These are phyloP conservation scores for Reticulitermes lucifugus DNA, from an alignment of 2,888 invertebrate species.

Conservation along the genomic window DNA sequence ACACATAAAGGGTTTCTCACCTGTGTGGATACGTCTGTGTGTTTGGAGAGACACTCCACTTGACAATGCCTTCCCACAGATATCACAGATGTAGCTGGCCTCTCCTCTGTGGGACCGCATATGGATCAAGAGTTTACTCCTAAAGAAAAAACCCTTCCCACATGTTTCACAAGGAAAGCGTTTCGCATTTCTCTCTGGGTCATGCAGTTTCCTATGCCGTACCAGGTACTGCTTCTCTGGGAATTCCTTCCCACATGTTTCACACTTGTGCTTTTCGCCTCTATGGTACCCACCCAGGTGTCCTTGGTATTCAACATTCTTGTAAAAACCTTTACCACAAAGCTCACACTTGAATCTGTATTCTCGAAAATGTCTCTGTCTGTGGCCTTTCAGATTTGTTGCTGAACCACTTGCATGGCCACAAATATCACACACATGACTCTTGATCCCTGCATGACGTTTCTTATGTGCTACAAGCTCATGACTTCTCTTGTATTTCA, in stretches of 20 bases:
- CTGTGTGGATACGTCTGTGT: slow-evolving; percentile 72
- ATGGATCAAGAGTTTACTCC: slow-evolving; percentile 19
- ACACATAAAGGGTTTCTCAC: slow-evolving; percentile 72
- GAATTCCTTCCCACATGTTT: slow-evolving; percentile 41
- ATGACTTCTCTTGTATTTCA: slow-evolving; percentile 58
- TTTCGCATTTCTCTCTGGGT: slow-evolving; percentile 47
- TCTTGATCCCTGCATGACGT: neutral
- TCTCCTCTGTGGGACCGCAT: slow-evolving; percentile 54
- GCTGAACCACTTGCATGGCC: slow-evolving; percentile 45
- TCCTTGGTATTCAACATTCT: slow-evolving; percentile 53
- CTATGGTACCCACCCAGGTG: slow-evolving; percentile 49
- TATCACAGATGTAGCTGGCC: slow-evolving; percentile 62
- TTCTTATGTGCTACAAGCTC: slow-evolving; percentile 2
- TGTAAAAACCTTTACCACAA: slow-evolving; percentile 52
- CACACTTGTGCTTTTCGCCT: slow-evolving; percentile 31
- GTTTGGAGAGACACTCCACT: slow-evolving; percentile 70
- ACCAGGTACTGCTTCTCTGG: slow-evolving; percentile 61
- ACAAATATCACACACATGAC: slow-evolving; percentile 58
- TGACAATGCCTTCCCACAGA: slow-evolving; percentile 55
- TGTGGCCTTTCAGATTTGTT: slow-evolving; percentile 3
- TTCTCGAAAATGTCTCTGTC: slow-evolving; percentile 3
- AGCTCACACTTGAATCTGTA: slow-evolving; percentile 39
- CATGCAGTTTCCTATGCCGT: slow-evolving; percentile 45
- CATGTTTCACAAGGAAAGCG: slow-evolving; percentile 33
- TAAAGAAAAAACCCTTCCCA: slow-evolving; percentile 28